Evolutionary conservation across 2,888 invertebrate genomes (phyloP).

Genomic region (Oscheius sp.): DNA sequence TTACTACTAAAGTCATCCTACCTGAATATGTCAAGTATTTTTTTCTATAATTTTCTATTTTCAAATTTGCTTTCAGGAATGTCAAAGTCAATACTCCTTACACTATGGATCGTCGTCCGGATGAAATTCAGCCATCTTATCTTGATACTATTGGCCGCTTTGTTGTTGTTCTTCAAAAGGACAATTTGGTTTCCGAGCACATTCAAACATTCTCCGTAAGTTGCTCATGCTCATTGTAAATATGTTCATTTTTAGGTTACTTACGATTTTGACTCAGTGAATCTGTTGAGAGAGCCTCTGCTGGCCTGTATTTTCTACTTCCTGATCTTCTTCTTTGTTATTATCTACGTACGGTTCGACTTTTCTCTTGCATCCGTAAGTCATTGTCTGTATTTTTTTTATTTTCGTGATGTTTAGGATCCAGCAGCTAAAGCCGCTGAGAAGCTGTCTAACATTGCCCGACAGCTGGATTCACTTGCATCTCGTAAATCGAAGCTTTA

Average conservation of each 20-base stretch:
- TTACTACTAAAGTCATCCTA: conserved; percentile 87
- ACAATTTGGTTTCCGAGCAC: conserved; percentile 92
- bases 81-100: conserved; percentile 87
- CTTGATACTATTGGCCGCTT: conserved; percentile 93
- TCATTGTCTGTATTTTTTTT: not conserved
- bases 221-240: not conserved
- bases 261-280: conserved; percentile 86
- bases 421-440: conserved; percentile 72
- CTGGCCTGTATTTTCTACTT: conserved; percentile 89
- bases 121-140: conserved; percentile 88
- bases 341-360: conserved; percentile 93
- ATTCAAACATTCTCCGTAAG: conserved; percentile 85
- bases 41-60: not conserved
- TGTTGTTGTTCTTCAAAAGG: conserved; percentile 84
- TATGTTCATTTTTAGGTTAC: conserved; percentile 77
- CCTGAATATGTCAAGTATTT: conserved; percentile 85
- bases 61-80: conserved; percentile 76
- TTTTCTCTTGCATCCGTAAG: conserved; percentile 82
- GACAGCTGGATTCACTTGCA: conserved; percentile 78
- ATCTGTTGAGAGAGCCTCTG: conserved; percentile 92
- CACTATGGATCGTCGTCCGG: conserved; percentile 81
- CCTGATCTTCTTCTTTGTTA: conserved; percentile 88
- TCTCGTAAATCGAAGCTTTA: conserved; percentile 79
- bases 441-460: conserved; percentile 76
- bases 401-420: conserved; percentile 24